Conservation (phyloP, 2,888 invertebrate species). For the Sinhomidia bicolor region DNA sequence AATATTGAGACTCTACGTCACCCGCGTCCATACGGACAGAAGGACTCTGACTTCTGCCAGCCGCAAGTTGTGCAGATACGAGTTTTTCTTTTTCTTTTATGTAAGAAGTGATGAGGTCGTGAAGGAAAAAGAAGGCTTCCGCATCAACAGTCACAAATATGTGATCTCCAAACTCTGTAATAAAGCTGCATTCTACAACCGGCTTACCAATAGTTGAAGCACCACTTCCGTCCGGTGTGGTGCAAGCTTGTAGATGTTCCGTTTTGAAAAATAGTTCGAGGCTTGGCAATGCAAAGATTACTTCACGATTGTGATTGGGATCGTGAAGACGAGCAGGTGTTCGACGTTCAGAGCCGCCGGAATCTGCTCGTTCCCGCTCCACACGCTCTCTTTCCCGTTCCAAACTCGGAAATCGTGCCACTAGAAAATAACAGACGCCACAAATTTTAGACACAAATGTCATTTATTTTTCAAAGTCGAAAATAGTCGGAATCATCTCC, state of each 20-base stretch:
- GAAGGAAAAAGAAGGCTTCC: constrained; percentile 98
- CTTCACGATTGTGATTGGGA: constrained; percentile 93
- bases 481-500: no score
- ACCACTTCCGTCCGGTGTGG: constrained; percentile 87
- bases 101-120: constrained; percentile 97
- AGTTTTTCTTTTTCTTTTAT: constrained; percentile 95
- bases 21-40: constrained; percentile 68
- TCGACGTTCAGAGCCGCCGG: constrained; percentile 81
- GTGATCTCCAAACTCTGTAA: constrained; percentile 99
- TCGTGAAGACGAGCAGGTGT: constrained; percentile 86
- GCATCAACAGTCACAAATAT: constrained; percentile 99
- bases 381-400: constrained; percentile 86
- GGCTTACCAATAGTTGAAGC: constrained; percentile 88
- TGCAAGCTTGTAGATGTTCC: constrained; percentile 91
- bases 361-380: constrained; percentile 82
- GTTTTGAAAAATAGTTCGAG: constrained; percentile 96
- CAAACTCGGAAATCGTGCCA: constrained; percentile 91
- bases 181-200: constrained; percentile 96
- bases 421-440: neutral
- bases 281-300: constrained; percentile 97
- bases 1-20: constrained; percentile 30
- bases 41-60: constrained; percentile 79
- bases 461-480: no score
- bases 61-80: constrained; percentile 81
- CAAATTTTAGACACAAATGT: neutral